These are phyloP conservation scores for Oreotragus oreotragus DNA, from an alignment of 2,113 vertebrate genomes.

Conservation along the genomic window DNA sequence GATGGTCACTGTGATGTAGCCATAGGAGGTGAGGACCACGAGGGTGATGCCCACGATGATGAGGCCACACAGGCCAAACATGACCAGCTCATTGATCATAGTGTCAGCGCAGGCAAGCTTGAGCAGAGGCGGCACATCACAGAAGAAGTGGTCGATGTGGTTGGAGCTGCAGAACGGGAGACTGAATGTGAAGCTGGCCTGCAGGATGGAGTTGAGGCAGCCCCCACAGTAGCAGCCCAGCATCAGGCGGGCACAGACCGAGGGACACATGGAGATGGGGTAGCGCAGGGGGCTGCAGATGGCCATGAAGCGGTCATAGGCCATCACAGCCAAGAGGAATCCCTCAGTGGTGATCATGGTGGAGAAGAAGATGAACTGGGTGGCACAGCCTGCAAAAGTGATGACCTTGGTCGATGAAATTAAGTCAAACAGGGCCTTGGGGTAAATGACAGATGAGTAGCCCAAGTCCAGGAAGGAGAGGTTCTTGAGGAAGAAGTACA, in stretches of 20 bases:
- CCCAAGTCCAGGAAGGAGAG: no score
- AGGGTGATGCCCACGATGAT: neutral
- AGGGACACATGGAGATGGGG: neutral
- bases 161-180: constrained; percentile 34
- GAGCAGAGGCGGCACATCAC: neutral
- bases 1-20: constrained; percentile 52
- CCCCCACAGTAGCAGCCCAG: neutral
- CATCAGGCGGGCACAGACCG: neutral
- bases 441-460: no score
- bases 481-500: no score
- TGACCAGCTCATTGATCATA: neutral
- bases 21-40: constrained; percentile 14
- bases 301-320: constrained; percentile 64
- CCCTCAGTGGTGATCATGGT: no score
- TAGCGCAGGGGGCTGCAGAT: constrained; percentile 53
- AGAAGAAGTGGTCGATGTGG: constrained; percentile 22
- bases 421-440: no score
- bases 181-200: neutral
- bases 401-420: accelerated
- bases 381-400: no score
- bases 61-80: constrained; percentile 16
- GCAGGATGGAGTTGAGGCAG: constrained; percentile 17
- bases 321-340: neutral
- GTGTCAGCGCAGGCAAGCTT: neutral
- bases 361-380: no score